phyloP scores from a whole-genome alignment of 1,140 invertebrate genomes.

The Amphibalanus amphitrite region DNA sequence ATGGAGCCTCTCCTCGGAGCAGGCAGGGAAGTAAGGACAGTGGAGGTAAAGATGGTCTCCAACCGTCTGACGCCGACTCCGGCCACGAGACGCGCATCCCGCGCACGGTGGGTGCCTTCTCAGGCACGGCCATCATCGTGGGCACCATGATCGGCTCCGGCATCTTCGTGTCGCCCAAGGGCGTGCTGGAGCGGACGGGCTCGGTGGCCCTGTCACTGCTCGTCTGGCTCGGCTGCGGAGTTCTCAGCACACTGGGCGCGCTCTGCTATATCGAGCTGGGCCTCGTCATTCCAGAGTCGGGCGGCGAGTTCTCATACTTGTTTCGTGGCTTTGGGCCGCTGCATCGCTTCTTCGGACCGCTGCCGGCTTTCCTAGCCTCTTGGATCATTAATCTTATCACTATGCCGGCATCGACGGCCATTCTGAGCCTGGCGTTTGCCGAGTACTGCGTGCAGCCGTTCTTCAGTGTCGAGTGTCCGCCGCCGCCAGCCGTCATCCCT shows the following conservation, averaged over 20 bases:
- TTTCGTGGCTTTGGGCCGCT: constrained; percentile 11
- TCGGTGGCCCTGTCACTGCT: constrained; percentile 22
- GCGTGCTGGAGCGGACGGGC: constrained; percentile 27
- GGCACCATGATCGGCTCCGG: constrained; percentile 79
- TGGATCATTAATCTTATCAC: constrained; percentile 24
- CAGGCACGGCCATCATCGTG: constrained; percentile 63
- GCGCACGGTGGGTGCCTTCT: background rate
- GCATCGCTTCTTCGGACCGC: constrained; percentile 27
- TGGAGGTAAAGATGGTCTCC: too few species aligned
- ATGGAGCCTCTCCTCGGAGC: too few species aligned
- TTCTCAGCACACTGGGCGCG: constrained; percentile 23
- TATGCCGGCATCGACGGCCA: background rate
- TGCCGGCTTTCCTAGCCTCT: constrained; percentile 12
- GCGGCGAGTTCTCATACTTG: constrained; percentile 9
- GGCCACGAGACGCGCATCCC: too few species aligned
- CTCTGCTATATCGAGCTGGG: constrained; percentile 33
- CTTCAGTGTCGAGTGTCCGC: constrained; percentile 5
- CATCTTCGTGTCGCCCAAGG: constrained; percentile 31
- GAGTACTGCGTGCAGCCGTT: constrained; percentile 6
- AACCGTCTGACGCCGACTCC: too few species aligned
- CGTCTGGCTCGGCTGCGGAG: constrained; percentile 22
- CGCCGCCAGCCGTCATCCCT: constrained; percentile 9
- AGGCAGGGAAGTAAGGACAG: too few species aligned
- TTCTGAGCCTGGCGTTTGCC: background rate
- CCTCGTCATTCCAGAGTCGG: constrained; percentile 19